Evolutionary conservation across 2,797 vertebrate species (phyloP).

Genomic region (Hylomyscus alleni): DNA sequence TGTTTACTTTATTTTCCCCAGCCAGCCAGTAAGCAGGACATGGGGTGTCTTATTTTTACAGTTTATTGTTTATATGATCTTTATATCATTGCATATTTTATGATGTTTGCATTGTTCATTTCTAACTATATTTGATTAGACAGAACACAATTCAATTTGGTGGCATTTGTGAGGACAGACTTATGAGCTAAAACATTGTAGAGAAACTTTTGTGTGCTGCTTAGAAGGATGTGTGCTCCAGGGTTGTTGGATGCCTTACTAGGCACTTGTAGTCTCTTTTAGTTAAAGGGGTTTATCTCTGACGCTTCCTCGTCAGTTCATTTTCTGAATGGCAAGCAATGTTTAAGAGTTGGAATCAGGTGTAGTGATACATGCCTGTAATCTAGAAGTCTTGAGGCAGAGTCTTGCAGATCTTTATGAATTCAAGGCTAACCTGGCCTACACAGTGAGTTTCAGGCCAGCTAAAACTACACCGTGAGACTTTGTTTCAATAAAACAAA

Average conservation of each 20-base stretch:
- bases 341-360: neutral
- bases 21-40: too few species aligned
- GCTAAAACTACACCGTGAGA: neutral
- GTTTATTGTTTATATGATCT: too few species aligned
- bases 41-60: too few species aligned
- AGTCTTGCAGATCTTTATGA: too few species aligned
- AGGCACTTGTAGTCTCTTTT: neutral
- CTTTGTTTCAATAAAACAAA: neutral
- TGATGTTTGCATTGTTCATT: too few species aligned
- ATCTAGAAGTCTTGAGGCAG: neutral
- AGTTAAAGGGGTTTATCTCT: neutral
- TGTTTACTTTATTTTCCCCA: too few species aligned
- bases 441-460: neutral
- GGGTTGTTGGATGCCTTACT: neutral
- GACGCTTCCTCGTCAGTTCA: neutral
- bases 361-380: neutral
- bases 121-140: too few species aligned
- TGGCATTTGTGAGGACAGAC: too few species aligned
- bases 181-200: neutral
- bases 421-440: neutral
- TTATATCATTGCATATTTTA: too few species aligned
- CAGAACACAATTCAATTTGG: too few species aligned
- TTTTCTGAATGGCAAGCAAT: neutral
- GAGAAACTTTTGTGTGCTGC: neutral
- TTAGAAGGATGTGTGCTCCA: neutral